Evolutionary conservation across 2,113 vertebrate genomes (phyloP).

Genomic region (Pogona vitticeps): DNA sequence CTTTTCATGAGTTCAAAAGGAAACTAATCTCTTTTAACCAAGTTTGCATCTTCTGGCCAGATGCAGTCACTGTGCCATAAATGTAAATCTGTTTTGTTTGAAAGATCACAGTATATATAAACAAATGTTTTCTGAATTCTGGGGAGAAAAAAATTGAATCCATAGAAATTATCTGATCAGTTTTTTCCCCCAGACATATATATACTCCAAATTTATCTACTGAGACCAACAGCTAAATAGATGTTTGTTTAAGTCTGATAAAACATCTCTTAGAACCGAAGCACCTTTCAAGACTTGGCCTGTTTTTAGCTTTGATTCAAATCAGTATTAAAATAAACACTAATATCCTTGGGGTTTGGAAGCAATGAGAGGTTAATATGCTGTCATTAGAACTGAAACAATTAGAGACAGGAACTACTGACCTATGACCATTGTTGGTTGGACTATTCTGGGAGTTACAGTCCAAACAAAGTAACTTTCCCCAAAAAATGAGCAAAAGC

Average conservation of each 20-base stretch:
- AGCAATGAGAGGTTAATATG: too few species aligned
- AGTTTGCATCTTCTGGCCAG: neutral
- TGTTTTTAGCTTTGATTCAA: neutral
- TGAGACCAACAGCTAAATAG: too few species aligned
- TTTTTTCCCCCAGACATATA: too few species aligned
- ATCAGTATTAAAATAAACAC: neutral
- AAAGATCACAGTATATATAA: neutral
- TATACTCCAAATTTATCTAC: too few species aligned
- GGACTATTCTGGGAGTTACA: too few species aligned
- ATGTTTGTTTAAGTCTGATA: too few species aligned
- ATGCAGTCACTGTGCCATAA: neutral
- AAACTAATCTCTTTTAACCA: neutral
- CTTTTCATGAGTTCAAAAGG: conserved; percentile 18
- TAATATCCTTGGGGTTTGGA: neutral
- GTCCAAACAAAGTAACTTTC: too few species aligned
- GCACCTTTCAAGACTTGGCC: neutral
- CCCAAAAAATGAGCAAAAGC: neutral
- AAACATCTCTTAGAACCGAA: neutral
- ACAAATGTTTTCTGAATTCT: neutral
- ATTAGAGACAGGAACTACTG: too few species aligned
- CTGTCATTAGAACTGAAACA: too few species aligned
- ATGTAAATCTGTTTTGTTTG: neutral
- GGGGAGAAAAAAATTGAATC: neutral
- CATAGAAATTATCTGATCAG: too few species aligned
- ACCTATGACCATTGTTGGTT: too few species aligned